Evolutionary conservation across 2,797 vertebrate genomes (phyloP).

Genomic region (Serranus cabrilla): DNA sequence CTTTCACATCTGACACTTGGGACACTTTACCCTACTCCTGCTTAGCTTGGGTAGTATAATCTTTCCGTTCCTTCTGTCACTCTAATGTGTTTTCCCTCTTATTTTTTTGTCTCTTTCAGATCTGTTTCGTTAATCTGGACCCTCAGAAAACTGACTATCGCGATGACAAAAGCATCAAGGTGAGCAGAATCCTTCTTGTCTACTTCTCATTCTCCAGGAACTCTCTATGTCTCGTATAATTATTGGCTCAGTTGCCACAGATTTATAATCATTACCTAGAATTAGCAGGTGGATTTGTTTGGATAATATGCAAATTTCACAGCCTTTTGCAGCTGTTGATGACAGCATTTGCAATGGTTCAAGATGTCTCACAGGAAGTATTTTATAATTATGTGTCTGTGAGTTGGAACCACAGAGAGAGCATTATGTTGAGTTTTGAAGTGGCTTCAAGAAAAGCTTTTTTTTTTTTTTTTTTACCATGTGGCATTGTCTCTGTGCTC

Average conservation of each 20-base stretch:
- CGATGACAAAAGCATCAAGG: constrained; percentile 90
- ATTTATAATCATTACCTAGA: constrained; percentile 70
- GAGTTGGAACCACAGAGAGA: constrained; percentile 31
- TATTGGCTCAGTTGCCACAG: constrained; percentile 69
- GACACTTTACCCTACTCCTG: background rate
- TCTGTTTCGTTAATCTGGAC: constrained; percentile 96
- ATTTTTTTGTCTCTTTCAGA: constrained; percentile 80
- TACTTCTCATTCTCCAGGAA: constrained; percentile 34
- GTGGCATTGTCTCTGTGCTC: constrained; percentile 46
- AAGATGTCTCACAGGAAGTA: constrained; percentile 45
- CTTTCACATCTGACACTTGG: background rate
- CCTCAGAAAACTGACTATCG: constrained; percentile 84
- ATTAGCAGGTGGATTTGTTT: constrained; percentile 72
- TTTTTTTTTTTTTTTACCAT: constrained; percentile 14
- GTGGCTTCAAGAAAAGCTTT: constrained; percentile 3
- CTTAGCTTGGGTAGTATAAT: background rate
- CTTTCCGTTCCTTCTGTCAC: background rate
- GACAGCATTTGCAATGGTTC: constrained; percentile 28
- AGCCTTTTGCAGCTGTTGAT: constrained; percentile 48
- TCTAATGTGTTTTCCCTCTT: constrained; percentile 3
- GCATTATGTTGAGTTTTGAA: constrained; percentile 42
- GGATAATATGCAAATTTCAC: constrained; percentile 65
- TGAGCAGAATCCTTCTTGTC: constrained; percentile 70
- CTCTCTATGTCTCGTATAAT: constrained; percentile 46
- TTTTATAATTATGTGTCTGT: constrained; percentile 49